Evolutionary conservation across 2,797 vertebrate genomes (phyloP).

Genomic region (Sciaenops ocellatus): DNA sequence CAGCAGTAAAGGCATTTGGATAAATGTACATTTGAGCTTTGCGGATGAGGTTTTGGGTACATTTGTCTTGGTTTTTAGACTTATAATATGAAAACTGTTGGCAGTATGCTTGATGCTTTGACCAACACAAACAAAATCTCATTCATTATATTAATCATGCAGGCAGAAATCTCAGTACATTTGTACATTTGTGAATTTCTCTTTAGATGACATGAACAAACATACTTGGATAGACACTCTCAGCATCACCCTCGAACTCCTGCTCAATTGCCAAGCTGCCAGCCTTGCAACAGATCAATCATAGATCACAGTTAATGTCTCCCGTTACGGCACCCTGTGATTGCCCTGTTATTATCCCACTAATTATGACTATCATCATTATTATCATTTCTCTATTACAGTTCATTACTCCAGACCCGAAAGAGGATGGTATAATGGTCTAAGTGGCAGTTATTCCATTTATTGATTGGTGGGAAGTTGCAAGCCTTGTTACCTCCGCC

Average conservation of each 20-base stretch:
- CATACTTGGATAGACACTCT: slow-evolving; percentile 10
- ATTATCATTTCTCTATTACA: slow-evolving; percentile 83
- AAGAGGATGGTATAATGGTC: slow-evolving; percentile 70
- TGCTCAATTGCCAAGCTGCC: slow-evolving; percentile 59
- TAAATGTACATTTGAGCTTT: background rate
- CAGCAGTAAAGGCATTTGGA: background rate
- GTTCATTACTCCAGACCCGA: slow-evolving; percentile 78
- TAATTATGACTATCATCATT: slow-evolving; percentile 81
- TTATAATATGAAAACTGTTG: background rate
- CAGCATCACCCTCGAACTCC: slow-evolving; percentile 40
- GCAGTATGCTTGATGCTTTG: background rate
- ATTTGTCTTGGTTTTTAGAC: background rate
- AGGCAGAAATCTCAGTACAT: background rate
- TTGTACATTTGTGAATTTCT: slow-evolving; percentile 6
- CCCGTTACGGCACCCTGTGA: slow-evolving; percentile 71
- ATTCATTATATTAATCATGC: background rate
- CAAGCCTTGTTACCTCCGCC: slow-evolving; percentile 43
- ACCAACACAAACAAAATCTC: background rate
- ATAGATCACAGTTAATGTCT: slow-evolving; percentile 77
- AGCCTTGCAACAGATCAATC: slow-evolving; percentile 74
- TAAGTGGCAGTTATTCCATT: slow-evolving; percentile 73
- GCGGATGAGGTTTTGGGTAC: background rate
- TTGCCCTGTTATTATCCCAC: slow-evolving; percentile 77
- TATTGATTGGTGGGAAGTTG: slow-evolving; percentile 65
- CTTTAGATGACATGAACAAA: slow-evolving; percentile 5